Conservation (phyloP, 2,113 vertebrate species). For the Danionella cerebrum region DNA sequence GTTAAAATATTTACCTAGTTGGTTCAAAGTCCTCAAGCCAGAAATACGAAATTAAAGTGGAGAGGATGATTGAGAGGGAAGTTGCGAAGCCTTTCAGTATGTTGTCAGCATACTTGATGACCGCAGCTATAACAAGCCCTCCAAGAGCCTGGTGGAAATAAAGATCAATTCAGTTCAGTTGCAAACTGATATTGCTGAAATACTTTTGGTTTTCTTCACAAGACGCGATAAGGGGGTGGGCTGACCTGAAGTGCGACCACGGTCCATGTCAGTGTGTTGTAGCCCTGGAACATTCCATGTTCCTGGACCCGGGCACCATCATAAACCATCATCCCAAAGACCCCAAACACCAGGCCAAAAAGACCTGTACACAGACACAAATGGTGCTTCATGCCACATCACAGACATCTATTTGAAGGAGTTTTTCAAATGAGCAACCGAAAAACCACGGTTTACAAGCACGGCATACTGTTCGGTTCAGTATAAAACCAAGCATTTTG, state of each 20-base stretch:
- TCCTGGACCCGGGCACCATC: constrained; percentile 82
- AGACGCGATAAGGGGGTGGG: not conserved
- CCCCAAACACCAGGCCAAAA: constrained; percentile 87
- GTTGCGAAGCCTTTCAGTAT: constrained; percentile 98
- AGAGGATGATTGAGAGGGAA: constrained; percentile 95
- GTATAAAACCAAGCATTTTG: too few species aligned
- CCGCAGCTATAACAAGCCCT: constrained; percentile 92
- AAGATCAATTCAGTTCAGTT: not conserved
- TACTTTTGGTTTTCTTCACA: not conserved
- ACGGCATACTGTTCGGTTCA: too few species aligned
- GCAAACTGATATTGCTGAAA: not conserved
- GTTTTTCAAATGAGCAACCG: too few species aligned
- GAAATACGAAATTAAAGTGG: constrained; percentile 94
- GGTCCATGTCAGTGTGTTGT: constrained; percentile 85
- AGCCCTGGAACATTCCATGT: constrained; percentile 94
- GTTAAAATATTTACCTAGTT: constrained; percentile 72
- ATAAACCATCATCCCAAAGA: constrained; percentile 85
- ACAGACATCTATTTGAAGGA: too few species aligned
- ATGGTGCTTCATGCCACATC: not conserved
- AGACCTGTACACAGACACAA: constrained; percentile 62
- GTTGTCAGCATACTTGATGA: constrained; percentile 98
- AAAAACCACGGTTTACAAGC: too few species aligned
- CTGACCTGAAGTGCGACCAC: constrained; percentile 90
- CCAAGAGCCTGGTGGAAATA: constrained; percentile 79
- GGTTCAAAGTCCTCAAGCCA: constrained; percentile 92